These are phyloP conservation scores for Troides aeacus DNA, from an alignment of 2,888 invertebrate species.

Conservation along the genomic window DNA sequence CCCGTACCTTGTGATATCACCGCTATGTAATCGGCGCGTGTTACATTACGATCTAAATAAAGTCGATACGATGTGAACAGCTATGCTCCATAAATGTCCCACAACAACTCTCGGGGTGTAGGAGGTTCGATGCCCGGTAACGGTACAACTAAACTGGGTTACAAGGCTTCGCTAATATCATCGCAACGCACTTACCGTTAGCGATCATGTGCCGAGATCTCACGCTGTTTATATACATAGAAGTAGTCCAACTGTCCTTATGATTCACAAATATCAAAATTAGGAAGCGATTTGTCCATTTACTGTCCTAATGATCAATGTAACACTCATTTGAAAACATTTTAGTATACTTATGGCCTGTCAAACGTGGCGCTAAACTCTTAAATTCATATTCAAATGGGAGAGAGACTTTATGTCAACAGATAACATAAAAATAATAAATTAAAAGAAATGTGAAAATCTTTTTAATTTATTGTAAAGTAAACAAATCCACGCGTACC, in stretches of 20 bases:
- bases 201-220: constrained; percentile 55
- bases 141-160: constrained; percentile 66
- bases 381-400: not conserved
- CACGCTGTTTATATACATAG: constrained; percentile 45
- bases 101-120: constrained; percentile 41
- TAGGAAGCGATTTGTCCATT: not conserved
- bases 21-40: constrained; percentile 7
- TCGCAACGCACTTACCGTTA: constrained; percentile 60
- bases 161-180: constrained; percentile 78
- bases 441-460: not conserved
- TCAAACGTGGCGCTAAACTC: not conserved
- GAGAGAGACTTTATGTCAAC: not conserved
- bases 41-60: constrained; percentile 22
- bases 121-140: constrained; percentile 68
- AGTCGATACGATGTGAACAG: constrained; percentile 17
- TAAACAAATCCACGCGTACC: constrained; percentile 29
- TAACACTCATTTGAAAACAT: not conserved
- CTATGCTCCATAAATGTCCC: constrained; percentile 41
- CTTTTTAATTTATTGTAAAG: not conserved
- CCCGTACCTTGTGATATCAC: not conserved
- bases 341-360: not conserved
- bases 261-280: constrained; percentile 14
- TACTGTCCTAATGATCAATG: not conserved
- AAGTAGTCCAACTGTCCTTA: constrained; percentile 40
- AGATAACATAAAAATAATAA: not conserved